These are phyloP conservation scores for Cossypha caffra DNA, from an alignment of 2,797 vertebrate species.

Conservation along the genomic window DNA sequence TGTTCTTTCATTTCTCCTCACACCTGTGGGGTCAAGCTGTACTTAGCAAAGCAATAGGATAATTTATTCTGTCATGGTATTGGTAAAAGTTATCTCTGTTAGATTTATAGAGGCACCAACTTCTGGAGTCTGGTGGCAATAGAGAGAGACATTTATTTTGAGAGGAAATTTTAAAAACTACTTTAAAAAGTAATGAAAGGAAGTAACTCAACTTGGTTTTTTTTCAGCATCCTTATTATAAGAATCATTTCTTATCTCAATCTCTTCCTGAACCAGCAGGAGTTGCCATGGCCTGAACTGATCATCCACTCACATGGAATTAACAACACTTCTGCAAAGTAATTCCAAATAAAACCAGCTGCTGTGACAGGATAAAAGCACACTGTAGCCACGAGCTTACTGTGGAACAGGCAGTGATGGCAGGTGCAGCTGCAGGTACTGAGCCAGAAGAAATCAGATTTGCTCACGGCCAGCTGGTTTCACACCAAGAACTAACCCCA, in stretches of 20 bases:
- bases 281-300: accelerated
- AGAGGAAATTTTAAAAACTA: neutral
- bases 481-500: neutral
- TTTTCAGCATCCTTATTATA: neutral
- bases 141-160: neutral
- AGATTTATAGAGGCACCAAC: neutral
- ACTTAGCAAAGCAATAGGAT: neutral
- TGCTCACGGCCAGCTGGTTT: accelerated
- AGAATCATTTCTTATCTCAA: neutral
- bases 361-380: neutral
- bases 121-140: neutral
- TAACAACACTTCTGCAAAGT: neutral
- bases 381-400: neutral
- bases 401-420: neutral
- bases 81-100: neutral
- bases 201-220: neutral
- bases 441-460: neutral
- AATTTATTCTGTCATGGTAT: neutral
- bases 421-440: neutral
- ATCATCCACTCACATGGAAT: neutral
- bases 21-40: neutral
- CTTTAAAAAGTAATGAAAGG: neutral
- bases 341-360: neutral
- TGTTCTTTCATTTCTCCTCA: neutral
- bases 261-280: neutral